These are phyloP conservation scores for Elaeidobius kamerunicus DNA, from an alignment of 2,888 invertebrate species.

Conservation along the genomic window DNA sequence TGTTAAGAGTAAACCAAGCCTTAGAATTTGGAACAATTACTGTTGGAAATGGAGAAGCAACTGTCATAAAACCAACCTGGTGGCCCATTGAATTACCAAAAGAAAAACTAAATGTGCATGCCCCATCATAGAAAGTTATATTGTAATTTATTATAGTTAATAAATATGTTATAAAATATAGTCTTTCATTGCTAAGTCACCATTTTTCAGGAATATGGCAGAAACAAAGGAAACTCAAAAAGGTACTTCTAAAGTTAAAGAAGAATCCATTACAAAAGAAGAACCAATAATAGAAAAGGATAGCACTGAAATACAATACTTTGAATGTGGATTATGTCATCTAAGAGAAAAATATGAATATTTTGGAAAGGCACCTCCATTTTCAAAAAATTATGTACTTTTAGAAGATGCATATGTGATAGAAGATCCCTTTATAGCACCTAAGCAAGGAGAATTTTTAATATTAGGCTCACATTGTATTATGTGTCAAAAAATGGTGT, in stretches of 20 bases:
- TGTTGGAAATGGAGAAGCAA: constrained; percentile 56
- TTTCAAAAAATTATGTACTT: constrained; percentile 64
- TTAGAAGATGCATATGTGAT: constrained; percentile 74
- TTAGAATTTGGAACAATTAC: constrained; percentile 57
- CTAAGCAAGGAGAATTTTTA: constrained; percentile 71
- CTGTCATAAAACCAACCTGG: constrained; percentile 69
- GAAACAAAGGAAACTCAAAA: constrained; percentile 9
- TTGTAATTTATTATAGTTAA: constrained; percentile 4
- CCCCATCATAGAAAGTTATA: constrained; percentile 1
- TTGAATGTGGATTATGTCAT: constrained; percentile 64
- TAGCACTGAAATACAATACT: constrained; percentile 17
- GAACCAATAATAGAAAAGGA: constrained; percentile 11
- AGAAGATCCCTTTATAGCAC: constrained; percentile 80
- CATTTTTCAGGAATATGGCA: too few relatives aligned
- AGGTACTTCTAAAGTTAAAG: constrained; percentile 14
- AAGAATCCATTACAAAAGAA: neutral
- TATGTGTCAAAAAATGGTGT: constrained; percentile 65
- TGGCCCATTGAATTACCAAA: constrained; percentile 76
- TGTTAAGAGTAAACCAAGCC: constrained; percentile 71
- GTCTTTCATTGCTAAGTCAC: too few relatives aligned
- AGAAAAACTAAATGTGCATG: constrained; percentile 50
- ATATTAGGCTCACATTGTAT: constrained; percentile 75
- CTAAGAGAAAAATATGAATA: constrained; percentile 71
- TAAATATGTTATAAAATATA: neutral
- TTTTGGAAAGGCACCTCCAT: constrained; percentile 72